Evolutionary conservation across 2,113 vertebrate genomes (phyloP).

Genomic region (Ivindomyrus marchei): DNA sequence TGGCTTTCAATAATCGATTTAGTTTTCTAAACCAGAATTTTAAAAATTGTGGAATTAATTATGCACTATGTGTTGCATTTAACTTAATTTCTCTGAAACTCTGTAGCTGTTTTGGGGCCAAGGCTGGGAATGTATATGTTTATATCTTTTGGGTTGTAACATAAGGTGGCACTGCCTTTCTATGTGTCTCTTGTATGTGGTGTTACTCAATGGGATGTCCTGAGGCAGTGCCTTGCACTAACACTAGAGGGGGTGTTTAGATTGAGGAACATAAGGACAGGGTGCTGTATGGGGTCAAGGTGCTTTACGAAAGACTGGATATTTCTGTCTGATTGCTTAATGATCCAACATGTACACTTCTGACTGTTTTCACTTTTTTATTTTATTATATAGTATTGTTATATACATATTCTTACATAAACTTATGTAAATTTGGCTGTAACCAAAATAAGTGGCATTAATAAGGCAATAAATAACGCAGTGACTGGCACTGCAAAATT

Average conservation of each 20-base stretch:
- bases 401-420: not conserved
- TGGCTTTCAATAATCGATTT: not conserved
- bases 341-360: not conserved
- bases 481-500: not conserved
- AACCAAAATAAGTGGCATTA: not conserved
- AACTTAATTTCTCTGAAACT: not conserved
- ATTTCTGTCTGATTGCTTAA: not conserved
- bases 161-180: not conserved
- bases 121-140: not conserved
- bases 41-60: not conserved
- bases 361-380: not conserved
- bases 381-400: not conserved
- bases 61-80: not conserved
- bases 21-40: not conserved
- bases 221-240: constrained; percentile 50
- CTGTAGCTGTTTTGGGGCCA: not conserved
- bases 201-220: constrained; percentile 35
- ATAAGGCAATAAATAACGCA: not conserved
- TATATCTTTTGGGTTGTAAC: not conserved
- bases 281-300: constrained; percentile 9
- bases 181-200: not conserved
- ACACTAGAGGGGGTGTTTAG: constrained; percentile 64
- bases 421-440: not conserved
- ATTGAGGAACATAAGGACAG: constrained; percentile 40
- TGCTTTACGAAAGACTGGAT: not conserved